Base-by-base conservation (phyloP, 2,888 invertebrate species). In the Synergus laeviventris region DNA sequence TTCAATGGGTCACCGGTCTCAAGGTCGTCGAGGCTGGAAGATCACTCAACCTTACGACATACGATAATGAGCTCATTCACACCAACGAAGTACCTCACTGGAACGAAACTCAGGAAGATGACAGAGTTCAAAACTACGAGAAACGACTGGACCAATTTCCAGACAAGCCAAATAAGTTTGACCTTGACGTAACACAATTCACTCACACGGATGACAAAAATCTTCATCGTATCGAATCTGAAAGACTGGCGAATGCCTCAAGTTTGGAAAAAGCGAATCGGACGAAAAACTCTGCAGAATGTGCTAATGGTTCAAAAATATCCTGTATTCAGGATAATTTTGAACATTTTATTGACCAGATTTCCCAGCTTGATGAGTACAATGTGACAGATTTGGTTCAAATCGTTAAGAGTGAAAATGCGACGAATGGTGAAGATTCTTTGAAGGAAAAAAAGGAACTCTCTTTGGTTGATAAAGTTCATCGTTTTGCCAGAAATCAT, bases 301-400 rank as follows among this genome's bases (percentile, higher is more conserved):
- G 70, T 24, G n/a, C n/a, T 0, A 70, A n/a, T 49, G n/a, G 49
- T 70, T 70, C 49, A 8, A 36, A 36, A 64, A 81, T 86, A 56
- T 79, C 84, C 8, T 90, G 90, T 73, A 77, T 87, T 5, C 81
- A 86, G 42, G 80, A 84, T 64, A 83, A 87, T 49, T 89, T 95
- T 70, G 92, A 93, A 86, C 90, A 91, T 78, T 92, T 94, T 78
- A 88, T 95, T 79, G 93, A 95, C 86, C 90, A 92, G 82, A 92
- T 93, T 42, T 88, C 94, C 21, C 92, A 90, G 81, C 91, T 92
- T 81, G 93, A 94, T 82, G 91, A 89, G 74, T 93, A 92, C 85
- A 92, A 92, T 85, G 90, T 95, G 78, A 91, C 93, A 45, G 93
- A 94, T 70, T 94, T 94, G 60, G 89, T 94, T 73, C 93, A 92